These are phyloP conservation scores for Drosophila lowei DNA, from an alignment of 1,140 invertebrate species.

Conservation along the genomic window DNA sequence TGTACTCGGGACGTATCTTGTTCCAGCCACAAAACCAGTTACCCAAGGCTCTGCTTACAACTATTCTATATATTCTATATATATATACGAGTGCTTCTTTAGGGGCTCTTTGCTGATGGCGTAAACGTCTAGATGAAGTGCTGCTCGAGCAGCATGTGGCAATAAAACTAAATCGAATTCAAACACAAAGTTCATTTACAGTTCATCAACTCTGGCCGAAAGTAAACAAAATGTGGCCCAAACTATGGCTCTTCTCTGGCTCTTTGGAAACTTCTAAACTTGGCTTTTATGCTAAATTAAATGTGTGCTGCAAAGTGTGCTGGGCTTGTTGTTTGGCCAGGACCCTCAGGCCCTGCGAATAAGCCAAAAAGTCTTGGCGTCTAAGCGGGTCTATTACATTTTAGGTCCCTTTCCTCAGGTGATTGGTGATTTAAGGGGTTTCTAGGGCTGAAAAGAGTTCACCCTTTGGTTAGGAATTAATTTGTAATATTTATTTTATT, in stretches of 20 bases:
- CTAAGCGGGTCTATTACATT: slow-evolving; percentile 47
- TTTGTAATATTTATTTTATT: too few relatives aligned
- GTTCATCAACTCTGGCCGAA: slow-evolving; percentile 62
- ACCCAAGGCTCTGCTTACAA: slow-evolving; percentile 20
- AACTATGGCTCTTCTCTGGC: slow-evolving; percentile 8
- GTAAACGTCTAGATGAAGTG: slow-evolving; percentile 55
- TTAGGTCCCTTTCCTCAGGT: background rate
- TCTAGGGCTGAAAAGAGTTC: slow-evolving; percentile 9
- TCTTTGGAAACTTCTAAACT: slow-evolving; percentile 36
- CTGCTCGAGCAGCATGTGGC: slow-evolving; percentile 52
- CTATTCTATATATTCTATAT: too few relatives aligned
- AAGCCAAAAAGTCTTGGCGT: slow-evolving; percentile 17
- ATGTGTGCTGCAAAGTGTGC: slow-evolving; percentile 30
- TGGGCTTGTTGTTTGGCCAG: slow-evolving; percentile 4
- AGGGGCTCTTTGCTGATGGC: too few relatives aligned
- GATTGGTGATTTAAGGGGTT: slow-evolving; percentile 6
- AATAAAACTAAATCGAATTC: slow-evolving; percentile 76
- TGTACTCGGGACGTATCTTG: slow-evolving; percentile 20
- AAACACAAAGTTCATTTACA: slow-evolving; percentile 76
- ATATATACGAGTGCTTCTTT: too few relatives aligned
- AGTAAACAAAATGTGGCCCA: slow-evolving; percentile 50
- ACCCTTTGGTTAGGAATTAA: too few relatives aligned
- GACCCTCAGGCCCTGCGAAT: background rate
- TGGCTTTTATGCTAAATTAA: slow-evolving; percentile 72
- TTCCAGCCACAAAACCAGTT: slow-evolving; percentile 1